These are phyloP conservation scores for Piprites chloris DNA, from an alignment of 2,113 vertebrate species.

Conservation along the genomic window DNA sequence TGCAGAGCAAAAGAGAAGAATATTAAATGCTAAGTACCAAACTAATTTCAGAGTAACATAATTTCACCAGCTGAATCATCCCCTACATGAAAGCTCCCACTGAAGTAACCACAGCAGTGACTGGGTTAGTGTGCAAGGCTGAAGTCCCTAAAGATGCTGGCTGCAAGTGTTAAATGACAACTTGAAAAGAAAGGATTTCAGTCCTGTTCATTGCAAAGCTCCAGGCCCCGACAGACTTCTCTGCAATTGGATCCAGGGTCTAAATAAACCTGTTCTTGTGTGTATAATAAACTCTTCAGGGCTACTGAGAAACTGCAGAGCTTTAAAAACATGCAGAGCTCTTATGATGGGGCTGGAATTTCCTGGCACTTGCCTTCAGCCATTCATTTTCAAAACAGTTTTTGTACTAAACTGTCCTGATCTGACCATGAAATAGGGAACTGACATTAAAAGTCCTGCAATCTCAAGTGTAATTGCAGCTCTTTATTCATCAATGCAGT, in stretches of 20 bases:
- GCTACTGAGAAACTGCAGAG: background rate
- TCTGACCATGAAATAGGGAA: background rate
- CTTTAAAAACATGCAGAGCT: background rate
- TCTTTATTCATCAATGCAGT: background rate
- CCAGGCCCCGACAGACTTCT: background rate
- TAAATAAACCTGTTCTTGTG: background rate
- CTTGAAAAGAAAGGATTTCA: background rate
- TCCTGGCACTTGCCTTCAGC: background rate
- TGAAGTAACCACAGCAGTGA: background rate
- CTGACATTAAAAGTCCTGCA: background rate
- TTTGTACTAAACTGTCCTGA: background rate
- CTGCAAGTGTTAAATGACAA: background rate
- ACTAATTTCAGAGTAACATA: conserved; percentile 27
- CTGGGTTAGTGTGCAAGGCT: background rate
- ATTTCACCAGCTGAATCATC: conserved; percentile 46
- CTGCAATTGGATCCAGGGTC: background rate
- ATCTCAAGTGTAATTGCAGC: background rate
- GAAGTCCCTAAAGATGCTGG: background rate
- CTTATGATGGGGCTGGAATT: background rate
- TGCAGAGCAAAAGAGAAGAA: conserved; percentile 57
- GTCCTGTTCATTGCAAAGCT: background rate
- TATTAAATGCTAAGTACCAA: conserved; percentile 59
- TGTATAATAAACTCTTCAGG: fast-evolving
- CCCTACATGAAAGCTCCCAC: background rate
- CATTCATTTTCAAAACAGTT: background rate